phyloP scores from a whole-genome alignment of 2,888 invertebrate genomes.

The Tetragonisca angustula region DNA sequence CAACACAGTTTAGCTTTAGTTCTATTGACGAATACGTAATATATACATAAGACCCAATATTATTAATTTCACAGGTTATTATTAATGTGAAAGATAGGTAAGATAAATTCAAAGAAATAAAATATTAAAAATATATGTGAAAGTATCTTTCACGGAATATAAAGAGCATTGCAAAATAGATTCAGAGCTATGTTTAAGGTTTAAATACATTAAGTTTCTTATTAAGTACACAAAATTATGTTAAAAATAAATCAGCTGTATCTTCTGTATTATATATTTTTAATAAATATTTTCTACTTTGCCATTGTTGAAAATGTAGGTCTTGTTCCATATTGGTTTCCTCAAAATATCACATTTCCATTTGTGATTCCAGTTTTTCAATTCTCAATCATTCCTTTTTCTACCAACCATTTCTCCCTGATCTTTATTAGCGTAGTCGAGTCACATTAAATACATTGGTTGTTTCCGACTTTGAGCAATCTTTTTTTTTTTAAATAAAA shows the following conservation, averaged over 20 bases:
- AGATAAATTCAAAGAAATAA: slow-evolving; percentile 50
- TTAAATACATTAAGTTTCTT: neutral
- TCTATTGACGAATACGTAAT: neutral
- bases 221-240: neutral
- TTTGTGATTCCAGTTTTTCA: neutral
- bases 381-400: neutral
- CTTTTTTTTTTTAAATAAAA: neutral
- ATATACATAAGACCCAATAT: neutral
- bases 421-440: too few species aligned
- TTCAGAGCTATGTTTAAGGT: neutral
- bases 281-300: slow-evolving; percentile 40
- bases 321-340: neutral
- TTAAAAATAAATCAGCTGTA: neutral
- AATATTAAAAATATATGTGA: neutral
- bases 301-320: neutral
- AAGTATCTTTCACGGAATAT: neutral
- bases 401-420: neutral
- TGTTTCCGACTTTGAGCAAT: too few species aligned
- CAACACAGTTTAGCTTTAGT: neutral
- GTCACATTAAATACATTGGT: too few species aligned
- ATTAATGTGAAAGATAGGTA: slow-evolving; percentile 79
- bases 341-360: neutral
- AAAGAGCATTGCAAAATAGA: neutral
- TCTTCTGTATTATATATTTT: slow-evolving; percentile 19
- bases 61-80: slow-evolving; percentile 73